Conservation (phyloP, 37 sponge, comb jelly and placozoan genomes). For the Oscarella lobularis region DNA sequence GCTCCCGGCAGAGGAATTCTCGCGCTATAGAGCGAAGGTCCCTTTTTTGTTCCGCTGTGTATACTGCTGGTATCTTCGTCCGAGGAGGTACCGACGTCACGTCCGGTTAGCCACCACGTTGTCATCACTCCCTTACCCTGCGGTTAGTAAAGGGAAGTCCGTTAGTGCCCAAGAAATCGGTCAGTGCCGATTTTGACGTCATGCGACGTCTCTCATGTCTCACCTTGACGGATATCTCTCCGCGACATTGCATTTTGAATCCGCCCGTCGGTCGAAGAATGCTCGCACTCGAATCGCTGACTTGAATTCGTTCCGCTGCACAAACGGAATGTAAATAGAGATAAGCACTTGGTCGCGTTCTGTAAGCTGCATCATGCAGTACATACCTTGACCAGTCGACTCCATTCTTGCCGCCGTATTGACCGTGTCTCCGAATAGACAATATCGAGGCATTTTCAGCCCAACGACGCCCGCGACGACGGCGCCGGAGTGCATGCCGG, state of each 20-base stretch:
- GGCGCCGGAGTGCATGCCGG: slow-evolving; percentile 80
- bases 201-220: too few species aligned
- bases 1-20: too few species aligned
- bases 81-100: not conserved
- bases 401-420: slow-evolving; percentile 90
- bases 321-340: not conserved
- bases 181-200: too few species aligned
- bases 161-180: too few species aligned
- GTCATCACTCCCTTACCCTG: slow-evolving; percentile 80
- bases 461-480: slow-evolving; percentile 90
- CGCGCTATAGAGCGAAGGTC: too few species aligned
- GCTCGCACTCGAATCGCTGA: slow-evolving; percentile 44
- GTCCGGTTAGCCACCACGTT: slow-evolving; percentile 66
- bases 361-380: not conserved
- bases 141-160: too few species aligned
- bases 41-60: too few species aligned
- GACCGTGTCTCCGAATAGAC: slow-evolving; percentile 87
- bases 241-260: slow-evolving; percentile 58
- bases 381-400: slow-evolving; percentile 63
- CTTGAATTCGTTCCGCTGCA: slow-evolving; percentile 77
- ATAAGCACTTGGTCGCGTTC: not conserved
- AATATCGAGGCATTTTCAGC: slow-evolving; percentile 83
- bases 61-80: too few species aligned
- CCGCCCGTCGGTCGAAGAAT: slow-evolving; percentile 36
- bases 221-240: slow-evolving; percentile 65